Percentiles rank a stretch among this genome's conserved stretches.
phyloP scores from a whole-genome alignment of 2,888 invertebrate genomes.

The Xylota sylvarum region DNA sequence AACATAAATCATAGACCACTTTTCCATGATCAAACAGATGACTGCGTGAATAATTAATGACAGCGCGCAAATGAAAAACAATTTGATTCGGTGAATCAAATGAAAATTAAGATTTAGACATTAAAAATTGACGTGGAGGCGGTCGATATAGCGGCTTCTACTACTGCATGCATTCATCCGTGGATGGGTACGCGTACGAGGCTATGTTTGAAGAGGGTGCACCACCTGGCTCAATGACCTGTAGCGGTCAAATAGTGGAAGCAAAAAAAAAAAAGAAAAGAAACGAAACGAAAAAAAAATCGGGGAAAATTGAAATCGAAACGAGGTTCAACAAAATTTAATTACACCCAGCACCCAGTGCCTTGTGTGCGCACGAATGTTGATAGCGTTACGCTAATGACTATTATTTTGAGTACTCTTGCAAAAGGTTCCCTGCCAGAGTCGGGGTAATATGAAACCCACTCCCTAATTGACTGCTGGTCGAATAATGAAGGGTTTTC shows the following conservation, averaged over 20 bases:
- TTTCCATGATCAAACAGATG: conserved; percentile 43
- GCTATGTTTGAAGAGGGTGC: not conserved
- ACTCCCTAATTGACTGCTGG: conserved; percentile 26
- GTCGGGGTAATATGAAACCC: conserved; percentile 17
- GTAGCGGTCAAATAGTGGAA: conserved; percentile 6
- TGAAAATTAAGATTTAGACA: conserved; percentile 48
- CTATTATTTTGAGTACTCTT: conserved; percentile 7
- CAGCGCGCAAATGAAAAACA: conserved; percentile 32
- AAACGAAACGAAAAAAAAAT: not conserved
- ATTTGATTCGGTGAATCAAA: conserved; percentile 44
- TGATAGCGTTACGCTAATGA: conserved; percentile 26
- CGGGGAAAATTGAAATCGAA: conserved; percentile 20
- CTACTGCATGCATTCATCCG: conserved; percentile 35
- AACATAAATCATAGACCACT: conserved; percentile 46
- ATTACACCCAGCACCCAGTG: conserved; percentile 22
- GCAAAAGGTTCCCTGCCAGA: conserved; percentile 2
- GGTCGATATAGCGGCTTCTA: not conserved
- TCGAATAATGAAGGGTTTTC: not conserved
- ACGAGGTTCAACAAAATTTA: conserved; percentile 17
- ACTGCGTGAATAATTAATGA: conserved; percentile 56
- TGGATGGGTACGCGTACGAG: conserved; percentile 1
- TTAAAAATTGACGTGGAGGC: conserved; percentile 42
- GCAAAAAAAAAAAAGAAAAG: not conserved
- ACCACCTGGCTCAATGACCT: conserved; percentile 24
- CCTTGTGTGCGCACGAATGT: not conserved